Conservation (phyloP, 2,888 invertebrate genomes). For the Craniophora ligustri region DNA sequence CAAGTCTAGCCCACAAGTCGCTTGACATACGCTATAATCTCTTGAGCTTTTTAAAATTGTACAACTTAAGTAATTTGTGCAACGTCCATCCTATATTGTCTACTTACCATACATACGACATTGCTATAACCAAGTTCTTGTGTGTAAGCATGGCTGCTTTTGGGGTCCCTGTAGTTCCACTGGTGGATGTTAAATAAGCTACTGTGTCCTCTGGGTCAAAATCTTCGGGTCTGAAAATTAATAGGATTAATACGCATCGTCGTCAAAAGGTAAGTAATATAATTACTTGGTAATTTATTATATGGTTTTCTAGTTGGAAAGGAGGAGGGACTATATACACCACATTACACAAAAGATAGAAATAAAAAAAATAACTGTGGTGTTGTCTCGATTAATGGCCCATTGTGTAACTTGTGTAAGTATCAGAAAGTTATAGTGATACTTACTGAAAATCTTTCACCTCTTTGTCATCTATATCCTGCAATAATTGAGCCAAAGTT, state of each 20-base stretch:
- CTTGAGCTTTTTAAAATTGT: too few species aligned
- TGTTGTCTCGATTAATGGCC: too few species aligned
- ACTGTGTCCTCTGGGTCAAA: slow-evolving; percentile 70
- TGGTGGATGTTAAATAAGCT: slow-evolving; percentile 71
- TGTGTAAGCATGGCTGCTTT: slow-evolving; percentile 74
- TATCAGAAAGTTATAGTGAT: neutral
- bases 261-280: too few species aligned
- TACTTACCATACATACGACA: slow-evolving; percentile 67
- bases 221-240: slow-evolving; percentile 63
- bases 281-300: too few species aligned
- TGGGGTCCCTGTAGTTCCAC: slow-evolving; percentile 78
- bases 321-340: too few species aligned
- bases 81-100: neutral
- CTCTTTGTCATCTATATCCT: neutral
- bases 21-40: too few species aligned
- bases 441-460: slow-evolving; percentile 33
- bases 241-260: neutral
- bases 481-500: slow-evolving; percentile 14
- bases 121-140: slow-evolving; percentile 65
- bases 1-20: too few species aligned
- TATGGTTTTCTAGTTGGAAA: too few species aligned
- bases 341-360: too few species aligned
- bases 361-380: too few species aligned
- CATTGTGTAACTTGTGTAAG: too few species aligned
- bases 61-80: neutral